Conservation (phyloP, 2,888 invertebrate species). For the Andrena praecox region DNA sequence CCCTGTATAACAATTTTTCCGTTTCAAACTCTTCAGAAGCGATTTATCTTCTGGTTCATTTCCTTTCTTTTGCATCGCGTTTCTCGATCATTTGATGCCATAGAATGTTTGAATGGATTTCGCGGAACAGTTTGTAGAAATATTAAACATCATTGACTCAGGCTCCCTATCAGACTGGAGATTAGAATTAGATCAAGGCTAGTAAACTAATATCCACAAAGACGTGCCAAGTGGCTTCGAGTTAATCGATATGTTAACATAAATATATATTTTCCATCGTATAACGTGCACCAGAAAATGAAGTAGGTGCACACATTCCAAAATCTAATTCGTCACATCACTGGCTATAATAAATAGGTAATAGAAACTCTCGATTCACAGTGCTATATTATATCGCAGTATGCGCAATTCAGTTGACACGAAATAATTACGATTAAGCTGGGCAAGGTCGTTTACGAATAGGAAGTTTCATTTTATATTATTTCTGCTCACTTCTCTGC, state of each 20-base stretch:
- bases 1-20: not conserved
- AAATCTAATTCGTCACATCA: not conserved
- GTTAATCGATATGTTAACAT: slow-evolving; percentile 3
- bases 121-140: not conserved
- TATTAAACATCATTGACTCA: not conserved
- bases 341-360: not conserved
- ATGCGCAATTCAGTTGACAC: no score
- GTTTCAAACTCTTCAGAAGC: not conserved
- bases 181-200: slow-evolving; percentile 40
- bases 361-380: not conserved
- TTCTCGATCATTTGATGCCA: not conserved
- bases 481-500: no score
- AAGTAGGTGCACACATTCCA: not conserved
- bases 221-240: slow-evolving; percentile 5
- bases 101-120: not conserved
- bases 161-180: slow-evolving; percentile 14
- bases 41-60: not conserved
- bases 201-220: slow-evolving; percentile 27
- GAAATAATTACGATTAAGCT: not conserved
- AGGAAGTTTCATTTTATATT: no score
- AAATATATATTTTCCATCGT: not conserved
- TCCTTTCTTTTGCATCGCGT: not conserved
- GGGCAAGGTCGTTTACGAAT: no score
- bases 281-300: not conserved
- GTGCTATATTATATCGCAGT: not conserved